phyloP scores from a whole-genome alignment of 2,113 vertebrate species.

The Syrmaticus mikado region DNA sequence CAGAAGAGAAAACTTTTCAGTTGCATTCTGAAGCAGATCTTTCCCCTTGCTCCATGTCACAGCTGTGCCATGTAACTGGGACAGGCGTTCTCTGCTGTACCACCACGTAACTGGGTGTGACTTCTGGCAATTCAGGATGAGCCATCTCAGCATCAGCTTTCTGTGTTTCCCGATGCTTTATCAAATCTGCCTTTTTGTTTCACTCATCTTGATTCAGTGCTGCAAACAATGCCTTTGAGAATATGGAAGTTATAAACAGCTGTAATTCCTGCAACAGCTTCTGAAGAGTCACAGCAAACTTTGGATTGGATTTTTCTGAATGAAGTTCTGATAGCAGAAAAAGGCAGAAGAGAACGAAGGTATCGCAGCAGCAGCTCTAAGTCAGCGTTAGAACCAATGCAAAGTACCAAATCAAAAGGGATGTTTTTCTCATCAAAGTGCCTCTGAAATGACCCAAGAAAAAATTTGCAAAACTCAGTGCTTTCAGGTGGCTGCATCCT shows the following conservation, averaged over 20 bases:
- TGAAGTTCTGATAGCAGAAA: not conserved
- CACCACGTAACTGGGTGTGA: fast-evolving
- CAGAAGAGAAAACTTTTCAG: not conserved
- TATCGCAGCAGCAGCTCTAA: not conserved
- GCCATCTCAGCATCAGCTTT: not conserved
- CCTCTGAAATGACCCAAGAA: not conserved
- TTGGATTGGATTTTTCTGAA: not conserved
- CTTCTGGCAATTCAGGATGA: not conserved
- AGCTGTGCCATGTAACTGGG: fast-evolving
- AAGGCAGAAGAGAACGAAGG: not conserved
- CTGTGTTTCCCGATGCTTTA: not conserved
- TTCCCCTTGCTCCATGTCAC: fast-evolving
- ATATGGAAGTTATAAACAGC: fast-evolving
- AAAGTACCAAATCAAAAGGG: not conserved
- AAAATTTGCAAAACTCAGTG: not conserved
- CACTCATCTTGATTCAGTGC: not conserved
- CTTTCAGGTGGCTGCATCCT: not conserved
- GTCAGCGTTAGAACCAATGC: not conserved
- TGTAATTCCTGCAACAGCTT: not conserved
- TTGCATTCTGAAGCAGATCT: not conserved
- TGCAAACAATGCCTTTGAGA: not conserved
- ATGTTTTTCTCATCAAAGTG: not conserved
- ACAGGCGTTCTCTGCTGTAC: fast-evolving
- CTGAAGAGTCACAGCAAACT: not conserved
- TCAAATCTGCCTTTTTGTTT: not conserved